These are phyloP conservation scores for Brachyrhaphis roseni DNA, from an alignment of 2,797 vertebrate genomes.

Conservation along the genomic window DNA sequence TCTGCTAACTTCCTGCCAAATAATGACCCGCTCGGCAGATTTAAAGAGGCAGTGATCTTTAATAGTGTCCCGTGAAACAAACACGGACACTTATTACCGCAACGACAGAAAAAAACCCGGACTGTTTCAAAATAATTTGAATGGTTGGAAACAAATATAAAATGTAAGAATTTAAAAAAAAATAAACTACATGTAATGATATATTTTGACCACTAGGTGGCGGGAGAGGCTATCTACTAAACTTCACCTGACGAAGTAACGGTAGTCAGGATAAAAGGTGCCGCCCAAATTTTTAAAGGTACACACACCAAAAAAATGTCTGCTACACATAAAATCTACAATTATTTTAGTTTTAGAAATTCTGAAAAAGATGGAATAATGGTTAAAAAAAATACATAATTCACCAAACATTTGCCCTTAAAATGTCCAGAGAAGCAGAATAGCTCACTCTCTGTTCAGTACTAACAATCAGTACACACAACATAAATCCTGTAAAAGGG, in stretches of 20 bases:
- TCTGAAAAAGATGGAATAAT: not conserved
- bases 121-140: not conserved
- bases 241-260: not conserved
- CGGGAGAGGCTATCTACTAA: slow-evolving; percentile 7
- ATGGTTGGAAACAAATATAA: not conserved
- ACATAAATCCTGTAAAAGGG: not conserved
- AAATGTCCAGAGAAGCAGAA: not conserved
- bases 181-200: not conserved
- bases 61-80: too few relatives aligned
- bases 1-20: slow-evolving; percentile 73
- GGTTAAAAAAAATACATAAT: too few relatives aligned
- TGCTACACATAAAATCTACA: not conserved
- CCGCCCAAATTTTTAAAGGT: slow-evolving; percentile 5
- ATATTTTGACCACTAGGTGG: slow-evolving; percentile 5
- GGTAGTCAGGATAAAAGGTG: not conserved
- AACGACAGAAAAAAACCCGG: not conserved
- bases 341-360: not conserved
- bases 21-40: slow-evolving; percentile 21
- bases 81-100: not conserved
- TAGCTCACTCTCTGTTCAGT: not conserved
- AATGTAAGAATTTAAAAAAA: not conserved
- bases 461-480: not conserved
- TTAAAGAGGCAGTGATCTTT: slow-evolving; percentile 57
- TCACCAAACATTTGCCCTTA: not conserved
- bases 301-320: not conserved